A percentile compares a stretch with the other conserved stretches of the same genome.
Evolutionary conservation across 2,797 vertebrate species (phyloP).

Genomic region (Botia kubotai): DNA sequence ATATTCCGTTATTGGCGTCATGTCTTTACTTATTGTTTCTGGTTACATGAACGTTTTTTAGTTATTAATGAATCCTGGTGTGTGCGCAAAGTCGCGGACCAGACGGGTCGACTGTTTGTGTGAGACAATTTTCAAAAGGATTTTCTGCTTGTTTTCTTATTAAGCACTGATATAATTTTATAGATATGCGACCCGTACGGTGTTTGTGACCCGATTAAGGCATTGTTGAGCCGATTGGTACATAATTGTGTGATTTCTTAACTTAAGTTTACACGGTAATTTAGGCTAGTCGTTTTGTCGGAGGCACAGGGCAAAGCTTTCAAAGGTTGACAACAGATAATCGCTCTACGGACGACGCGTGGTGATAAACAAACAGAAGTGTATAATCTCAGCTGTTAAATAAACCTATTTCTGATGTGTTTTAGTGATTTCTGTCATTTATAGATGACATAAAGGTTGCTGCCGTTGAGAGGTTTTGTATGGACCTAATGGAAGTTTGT

Average conservation of each 20-base stretch:
- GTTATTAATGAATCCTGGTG: conserved; percentile 82
- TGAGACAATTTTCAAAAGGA: conserved; percentile 77
- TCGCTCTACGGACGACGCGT: background rate
- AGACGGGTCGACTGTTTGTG: conserved; percentile 77
- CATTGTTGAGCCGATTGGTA: background rate
- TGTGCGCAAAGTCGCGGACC: conserved; percentile 73
- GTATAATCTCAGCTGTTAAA: background rate
- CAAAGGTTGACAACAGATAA: conserved; percentile 37
- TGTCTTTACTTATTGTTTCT: conserved; percentile 45
- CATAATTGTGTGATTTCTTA: conserved; percentile 81
- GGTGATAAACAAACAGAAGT: background rate
- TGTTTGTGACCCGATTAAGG: conserved; percentile 60
- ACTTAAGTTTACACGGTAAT: conserved; percentile 88
- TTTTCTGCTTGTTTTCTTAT: conserved; percentile 61
- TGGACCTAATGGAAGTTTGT: background rate
- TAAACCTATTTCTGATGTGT: background rate
- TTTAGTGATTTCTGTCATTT: conserved; percentile 7
- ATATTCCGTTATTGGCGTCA: conserved; percentile 63
- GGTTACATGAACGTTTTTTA: conserved; percentile 57
- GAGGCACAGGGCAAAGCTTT: conserved; percentile 73
- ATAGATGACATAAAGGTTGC: background rate
- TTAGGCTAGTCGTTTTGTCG: conserved; percentile 69
- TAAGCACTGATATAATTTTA: conserved; percentile 80
- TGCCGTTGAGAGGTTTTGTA: too few species aligned
- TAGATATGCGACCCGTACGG: conserved; percentile 78